Evolutionary conservation across 2,888 invertebrate genomes (phyloP).

Genomic region (Drosophila limbata): DNA sequence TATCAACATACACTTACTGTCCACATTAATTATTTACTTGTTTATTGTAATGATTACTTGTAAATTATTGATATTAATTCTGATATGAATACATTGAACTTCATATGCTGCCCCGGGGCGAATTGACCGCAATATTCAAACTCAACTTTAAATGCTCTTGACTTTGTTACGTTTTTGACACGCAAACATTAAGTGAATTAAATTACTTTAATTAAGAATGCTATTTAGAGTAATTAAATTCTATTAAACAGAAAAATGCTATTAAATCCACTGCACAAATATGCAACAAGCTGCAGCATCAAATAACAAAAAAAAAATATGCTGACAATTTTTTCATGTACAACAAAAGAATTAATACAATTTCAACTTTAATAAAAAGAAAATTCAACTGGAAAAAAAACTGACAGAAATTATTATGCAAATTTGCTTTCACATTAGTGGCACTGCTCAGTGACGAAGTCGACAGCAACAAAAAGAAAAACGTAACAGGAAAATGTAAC

Average conservation of each 20-base stretch:
- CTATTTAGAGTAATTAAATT: slow-evolving; percentile 51
- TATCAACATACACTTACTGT: not conserved
- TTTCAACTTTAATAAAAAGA: slow-evolving; percentile 57
- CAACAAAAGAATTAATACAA: slow-evolving; percentile 35
- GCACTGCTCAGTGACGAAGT: slow-evolving; percentile 64
- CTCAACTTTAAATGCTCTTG: slow-evolving; percentile 1
- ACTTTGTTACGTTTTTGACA: slow-evolving; percentile 29
- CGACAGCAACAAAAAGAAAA: slow-evolving; percentile 34
- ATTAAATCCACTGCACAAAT: not conserved
- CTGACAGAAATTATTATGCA: slow-evolving; percentile 79
- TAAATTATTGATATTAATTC: slow-evolving; percentile 4
- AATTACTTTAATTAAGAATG: slow-evolving; percentile 50
- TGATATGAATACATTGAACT: not conserved
- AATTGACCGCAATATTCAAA: slow-evolving; percentile 14
- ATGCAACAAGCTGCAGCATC: slow-evolving; percentile 15
- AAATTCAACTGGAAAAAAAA: slow-evolving; percentile 16
- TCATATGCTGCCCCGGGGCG: not conserved
- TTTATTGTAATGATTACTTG: not conserved
- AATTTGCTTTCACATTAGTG: slow-evolving; percentile 80
- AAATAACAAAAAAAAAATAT: slow-evolving; percentile 17
- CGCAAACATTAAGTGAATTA: slow-evolving; percentile 25
- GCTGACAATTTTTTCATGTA: not conserved
- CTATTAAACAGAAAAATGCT: slow-evolving; percentile 19
- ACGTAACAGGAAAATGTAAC: slow-evolving; percentile 9
- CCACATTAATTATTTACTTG: not conserved